Base-by-base conservation (phyloP, 2,113 vertebrate species). In the Perognathus longimembris region DNA sequence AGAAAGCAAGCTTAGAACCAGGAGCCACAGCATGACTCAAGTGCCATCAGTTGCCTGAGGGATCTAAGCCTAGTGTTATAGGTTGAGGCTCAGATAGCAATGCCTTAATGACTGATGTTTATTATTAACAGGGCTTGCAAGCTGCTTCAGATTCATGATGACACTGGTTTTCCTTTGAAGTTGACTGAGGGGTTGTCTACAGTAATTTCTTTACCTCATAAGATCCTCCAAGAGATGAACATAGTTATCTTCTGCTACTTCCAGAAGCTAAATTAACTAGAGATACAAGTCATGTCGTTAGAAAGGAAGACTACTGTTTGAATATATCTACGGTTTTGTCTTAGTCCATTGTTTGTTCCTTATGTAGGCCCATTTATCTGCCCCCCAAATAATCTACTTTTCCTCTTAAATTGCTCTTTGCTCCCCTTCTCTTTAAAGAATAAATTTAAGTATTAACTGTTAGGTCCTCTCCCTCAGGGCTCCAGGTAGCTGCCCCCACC, bases 141-240 rank as follows among this genome's bases (percentile, higher is more conserved):
- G 14, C 7, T 5, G 9, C 10, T 42, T 40, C 12, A 79, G 3
- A 59, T 40, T n/a, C 45, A 78, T 30, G 6, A 36, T 17, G 4
- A 26, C 26, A 69, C 11, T 67, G 17, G 26, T 26, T 54, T 21
- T 11, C 26, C 28, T 15, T 54, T n/a, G 32, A 28, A 34, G 8
- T 18, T 6, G 7, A 42, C 3, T 1, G 2, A 18, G 45, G 64
- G 20, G 4, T 28, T 57, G 7, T n/a, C 15, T 6, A 0, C 20
- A n/a, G 20, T 11, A 26, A 4, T 57, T 22, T 22, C 7, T 22
- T 69, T 78, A 85, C n/a, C 36, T 30, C 42, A 24, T 5, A 3
- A 30, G 12, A 1, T 17, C 32, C 14, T 70, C 21, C 30, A 70
- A n/a, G 42, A 70, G 32, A 42, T 1, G 8, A 57, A 11, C 18